A percentile compares a stretch with the other conserved stretches of the same genome.
phyloP scores from a whole-genome alignment of 2,113 vertebrate species.

The Ciconia maguari region DNA sequence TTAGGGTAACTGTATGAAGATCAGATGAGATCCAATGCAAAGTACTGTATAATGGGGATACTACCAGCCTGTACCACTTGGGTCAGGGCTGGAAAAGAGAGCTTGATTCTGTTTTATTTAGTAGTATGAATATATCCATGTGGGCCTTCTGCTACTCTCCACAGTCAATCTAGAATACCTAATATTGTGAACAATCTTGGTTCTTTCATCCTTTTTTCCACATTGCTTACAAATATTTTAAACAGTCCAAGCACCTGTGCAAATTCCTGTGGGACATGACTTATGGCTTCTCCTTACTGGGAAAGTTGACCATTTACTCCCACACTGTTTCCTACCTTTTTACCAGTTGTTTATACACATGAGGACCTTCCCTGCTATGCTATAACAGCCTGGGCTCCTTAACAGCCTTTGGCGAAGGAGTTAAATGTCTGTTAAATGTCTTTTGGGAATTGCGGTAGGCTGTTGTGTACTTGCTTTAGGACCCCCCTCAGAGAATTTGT shows the following conservation, averaged over 20 bases:
- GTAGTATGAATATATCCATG: not conserved
- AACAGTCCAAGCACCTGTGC: not conserved
- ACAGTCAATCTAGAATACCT: not conserved
- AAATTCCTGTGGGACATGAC: not conserved
- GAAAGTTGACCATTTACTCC: not conserved
- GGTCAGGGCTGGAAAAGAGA: not conserved
- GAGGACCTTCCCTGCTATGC: not conserved
- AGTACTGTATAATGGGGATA: not conserved
- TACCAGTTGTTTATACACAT: not conserved
- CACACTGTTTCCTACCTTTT: not conserved
- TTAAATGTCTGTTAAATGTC: not conserved
- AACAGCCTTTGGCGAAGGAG: not conserved
- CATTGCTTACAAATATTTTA: not conserved
- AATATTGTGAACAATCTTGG: not conserved
- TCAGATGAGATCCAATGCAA: not conserved
- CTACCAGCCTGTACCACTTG: not conserved
- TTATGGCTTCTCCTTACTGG: not conserved
- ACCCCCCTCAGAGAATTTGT: not conserved
- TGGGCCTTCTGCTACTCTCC: not conserved
- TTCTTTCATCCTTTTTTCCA: not conserved
- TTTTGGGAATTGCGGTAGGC: not conserved
- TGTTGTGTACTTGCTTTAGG: not conserved
- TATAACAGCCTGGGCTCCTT: not conserved
- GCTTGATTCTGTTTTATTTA: not conserved
- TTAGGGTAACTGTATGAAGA: not conserved